phyloP scores from a whole-genome alignment of 2,888 invertebrate species.

The Catocala nupta region DNA sequence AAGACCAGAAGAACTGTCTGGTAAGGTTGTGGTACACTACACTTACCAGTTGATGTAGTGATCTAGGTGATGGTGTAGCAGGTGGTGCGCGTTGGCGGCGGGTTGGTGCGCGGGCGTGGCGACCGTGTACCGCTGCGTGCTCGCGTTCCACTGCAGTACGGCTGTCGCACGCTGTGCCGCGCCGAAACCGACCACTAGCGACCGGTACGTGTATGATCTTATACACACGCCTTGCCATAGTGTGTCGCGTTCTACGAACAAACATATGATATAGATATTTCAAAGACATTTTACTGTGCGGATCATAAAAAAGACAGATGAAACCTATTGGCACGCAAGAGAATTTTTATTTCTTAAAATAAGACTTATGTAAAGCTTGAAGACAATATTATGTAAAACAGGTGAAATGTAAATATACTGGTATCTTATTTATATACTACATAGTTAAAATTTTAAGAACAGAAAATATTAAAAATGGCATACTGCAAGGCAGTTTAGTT shows the following conservation, averaged over 20 bases:
- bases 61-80: slow-evolving; percentile 95
- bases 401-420: too few species aligned
- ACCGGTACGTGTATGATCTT: slow-evolving; percentile 97
- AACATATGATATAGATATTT: background rate
- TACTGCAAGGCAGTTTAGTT: too few species aligned
- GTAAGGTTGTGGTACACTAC: background rate
- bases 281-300: too few species aligned
- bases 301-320: too few species aligned
- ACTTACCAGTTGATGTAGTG: slow-evolving; percentile 93
- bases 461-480: too few species aligned
- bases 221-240: slow-evolving; percentile 89
- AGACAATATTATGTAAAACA: too few species aligned
- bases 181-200: slow-evolving; percentile 96
- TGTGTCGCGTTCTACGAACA: slow-evolving; percentile 85
- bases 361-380: too few species aligned
- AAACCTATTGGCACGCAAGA: too few species aligned
- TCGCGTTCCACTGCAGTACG: slow-evolving; percentile 93
- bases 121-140: slow-evolving; percentile 92
- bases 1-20: too few species aligned
- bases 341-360: too few species aligned
- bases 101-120: slow-evolving; percentile 93
- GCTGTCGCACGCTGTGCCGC: slow-evolving; percentile 94
- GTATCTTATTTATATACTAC: too few species aligned
- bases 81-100: slow-evolving; percentile 95
- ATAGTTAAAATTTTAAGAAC: too few species aligned